Conservation (phyloP, 2,113 vertebrate species). For the Microcebus jonahi region DNA sequence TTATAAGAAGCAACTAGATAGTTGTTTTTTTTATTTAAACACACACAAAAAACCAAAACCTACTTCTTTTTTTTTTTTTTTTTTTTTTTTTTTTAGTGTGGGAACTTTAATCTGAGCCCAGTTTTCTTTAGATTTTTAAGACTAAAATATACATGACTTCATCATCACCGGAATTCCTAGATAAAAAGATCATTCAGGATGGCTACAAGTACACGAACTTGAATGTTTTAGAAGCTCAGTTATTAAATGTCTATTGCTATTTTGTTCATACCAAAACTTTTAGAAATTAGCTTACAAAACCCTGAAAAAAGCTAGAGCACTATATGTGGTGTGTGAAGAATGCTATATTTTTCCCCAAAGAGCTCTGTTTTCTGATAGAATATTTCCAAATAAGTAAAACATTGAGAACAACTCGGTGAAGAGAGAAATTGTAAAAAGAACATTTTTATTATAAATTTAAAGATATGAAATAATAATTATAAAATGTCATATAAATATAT, state of each 20-base stretch:
- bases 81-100: slow-evolving; percentile 1
- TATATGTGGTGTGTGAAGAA: slow-evolving; percentile 50
- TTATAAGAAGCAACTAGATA: not conserved
- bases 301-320: slow-evolving; percentile 8
- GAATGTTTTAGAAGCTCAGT: slow-evolving; percentile 50
- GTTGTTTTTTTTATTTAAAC: slow-evolving; percentile 23
- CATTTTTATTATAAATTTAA: slow-evolving; percentile 25
- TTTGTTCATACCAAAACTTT: slow-evolving; percentile 68
- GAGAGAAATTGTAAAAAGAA: not conserved
- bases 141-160: slow-evolving; percentile 72
- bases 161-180: slow-evolving; percentile 71
- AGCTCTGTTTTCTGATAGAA: slow-evolving; percentile 53
- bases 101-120: slow-evolving; percentile 56
- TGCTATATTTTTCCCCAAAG: slow-evolving; percentile 33
- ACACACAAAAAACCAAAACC: not conserved
- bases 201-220: slow-evolving; percentile 54
- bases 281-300: slow-evolving; percentile 69
- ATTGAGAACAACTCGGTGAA: slow-evolving; percentile 10
- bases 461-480: not conserved
- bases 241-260: slow-evolving; percentile 48
- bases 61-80: not conserved
- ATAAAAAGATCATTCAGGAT: slow-evolving; percentile 70
- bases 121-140: slow-evolving; percentile 60
- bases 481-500: not conserved
- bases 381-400: slow-evolving; percentile 69